Conservation (phyloP, 2,113 vertebrate species). For the Capreolus pygargus region DNA sequence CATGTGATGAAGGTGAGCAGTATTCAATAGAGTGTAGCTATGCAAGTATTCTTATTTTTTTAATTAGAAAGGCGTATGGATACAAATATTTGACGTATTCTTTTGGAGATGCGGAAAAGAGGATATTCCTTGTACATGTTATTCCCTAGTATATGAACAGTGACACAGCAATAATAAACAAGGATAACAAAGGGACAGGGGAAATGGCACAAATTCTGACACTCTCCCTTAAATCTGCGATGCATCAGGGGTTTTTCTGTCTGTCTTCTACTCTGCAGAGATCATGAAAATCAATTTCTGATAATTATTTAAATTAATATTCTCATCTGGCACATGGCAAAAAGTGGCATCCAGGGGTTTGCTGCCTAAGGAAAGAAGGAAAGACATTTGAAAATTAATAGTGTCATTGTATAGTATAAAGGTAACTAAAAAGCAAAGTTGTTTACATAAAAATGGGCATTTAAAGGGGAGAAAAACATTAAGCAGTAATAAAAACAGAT, state of each 20-base stretch:
- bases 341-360: constrained; percentile 37
- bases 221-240: not conserved
- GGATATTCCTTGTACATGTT: not conserved
- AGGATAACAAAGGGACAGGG: not conserved
- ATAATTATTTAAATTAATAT: constrained; percentile 73
- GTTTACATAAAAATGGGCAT: constrained; percentile 8
- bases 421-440: constrained; percentile 52
- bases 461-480: constrained; percentile 30
- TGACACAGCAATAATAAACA: not conserved
- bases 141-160: not conserved
- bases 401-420: constrained; percentile 48
- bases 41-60: not conserved
- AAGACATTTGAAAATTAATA: constrained; percentile 68
- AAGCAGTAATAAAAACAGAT: constrained; percentile 44
- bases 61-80: not conserved
- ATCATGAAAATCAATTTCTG: constrained; percentile 45
- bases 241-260: not conserved
- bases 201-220: not conserved
- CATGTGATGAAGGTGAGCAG: not conserved
- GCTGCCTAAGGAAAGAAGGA: constrained; percentile 20
- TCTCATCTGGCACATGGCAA: not conserved
- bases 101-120: not conserved
- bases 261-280: constrained; percentile 4
- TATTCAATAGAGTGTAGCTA: not conserved
- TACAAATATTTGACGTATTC: not conserved